These are phyloP conservation scores for Drosophila anceps DNA, from an alignment of 2,888 invertebrate species.

Conservation along the genomic window DNA sequence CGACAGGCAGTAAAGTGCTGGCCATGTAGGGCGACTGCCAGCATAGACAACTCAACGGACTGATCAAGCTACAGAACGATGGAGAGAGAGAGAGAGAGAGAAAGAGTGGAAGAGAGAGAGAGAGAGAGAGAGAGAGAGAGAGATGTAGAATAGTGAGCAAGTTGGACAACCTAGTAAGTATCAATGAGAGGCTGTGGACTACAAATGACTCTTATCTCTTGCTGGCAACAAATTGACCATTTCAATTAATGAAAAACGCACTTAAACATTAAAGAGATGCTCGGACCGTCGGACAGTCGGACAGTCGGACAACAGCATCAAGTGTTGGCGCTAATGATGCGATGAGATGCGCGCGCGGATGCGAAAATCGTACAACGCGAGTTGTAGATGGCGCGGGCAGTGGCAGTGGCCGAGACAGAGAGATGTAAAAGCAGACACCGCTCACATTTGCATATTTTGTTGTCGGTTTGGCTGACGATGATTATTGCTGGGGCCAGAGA, in stretches of 20 bases:
- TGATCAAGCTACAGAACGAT: constrained; percentile 2
- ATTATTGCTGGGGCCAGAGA: constrained; percentile 62
- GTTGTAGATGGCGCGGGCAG: constrained; percentile 6
- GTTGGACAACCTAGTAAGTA: constrained; percentile 36
- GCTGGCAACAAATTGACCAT: constrained; percentile 74
- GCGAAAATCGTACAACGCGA: constrained; percentile 26
- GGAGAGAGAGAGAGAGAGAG: not conserved
- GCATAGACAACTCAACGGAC: constrained; percentile 29
- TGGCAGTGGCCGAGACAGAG: constrained; percentile 22
- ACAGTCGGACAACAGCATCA: constrained; percentile 41
- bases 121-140: not conserved
- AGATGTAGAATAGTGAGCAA: constrained; percentile 1
- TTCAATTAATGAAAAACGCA: constrained; percentile 81
- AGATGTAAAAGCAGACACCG: constrained; percentile 42
- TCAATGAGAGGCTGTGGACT: constrained; percentile 52
- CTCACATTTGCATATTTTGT: constrained; percentile 76
- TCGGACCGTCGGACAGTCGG: constrained; percentile 30
- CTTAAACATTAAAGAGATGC: constrained; percentile 69
- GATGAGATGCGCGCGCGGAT: constrained; percentile 60
- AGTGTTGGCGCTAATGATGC: constrained; percentile 78
- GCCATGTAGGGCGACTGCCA: constrained; percentile 63
- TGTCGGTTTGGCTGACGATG: constrained; percentile 57
- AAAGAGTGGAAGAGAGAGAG: constrained; percentile 2
- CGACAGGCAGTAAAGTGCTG: constrained; percentile 45
- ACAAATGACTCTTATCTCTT: constrained; percentile 48